Evolutionary conservation across 2,797 vertebrate species (phyloP).

Genomic region (Tinamus major): DNA sequence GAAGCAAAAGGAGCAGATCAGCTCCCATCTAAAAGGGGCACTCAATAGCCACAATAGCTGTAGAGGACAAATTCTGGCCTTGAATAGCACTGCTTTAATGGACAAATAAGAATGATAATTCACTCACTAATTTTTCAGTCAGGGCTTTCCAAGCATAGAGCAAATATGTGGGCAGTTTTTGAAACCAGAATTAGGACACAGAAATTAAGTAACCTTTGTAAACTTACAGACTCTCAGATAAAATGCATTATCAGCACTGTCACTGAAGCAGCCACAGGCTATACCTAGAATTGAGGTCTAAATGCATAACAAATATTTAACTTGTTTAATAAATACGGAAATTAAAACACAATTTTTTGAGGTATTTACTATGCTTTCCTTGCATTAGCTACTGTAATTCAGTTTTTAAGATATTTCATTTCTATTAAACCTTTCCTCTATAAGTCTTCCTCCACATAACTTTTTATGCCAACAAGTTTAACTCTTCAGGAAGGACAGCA

Average conservation of each 20-base stretch:
- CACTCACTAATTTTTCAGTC: neutral
- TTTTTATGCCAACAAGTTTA: neutral
- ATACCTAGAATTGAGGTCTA: neutral
- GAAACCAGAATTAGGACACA: neutral
- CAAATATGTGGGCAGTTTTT: neutral
- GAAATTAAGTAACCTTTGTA: neutral
- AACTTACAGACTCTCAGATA: neutral
- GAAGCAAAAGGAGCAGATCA: neutral
- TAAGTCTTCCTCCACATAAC: neutral
- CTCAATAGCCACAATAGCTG: neutral
- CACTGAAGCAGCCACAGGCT: neutral
- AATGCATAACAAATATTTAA: neutral
- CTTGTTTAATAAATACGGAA: constrained; percentile 37
- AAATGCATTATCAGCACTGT: neutral
- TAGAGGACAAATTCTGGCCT: neutral
- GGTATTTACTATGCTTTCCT: neutral
- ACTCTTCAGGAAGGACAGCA: neutral
- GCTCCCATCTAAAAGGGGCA: neutral
- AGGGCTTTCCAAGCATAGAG: neutral
- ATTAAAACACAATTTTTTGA: constrained; percentile 12
- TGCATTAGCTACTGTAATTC: neutral
- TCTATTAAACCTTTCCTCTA: neutral
- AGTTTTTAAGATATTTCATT: neutral
- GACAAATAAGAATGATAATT: neutral
- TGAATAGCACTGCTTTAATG: neutral